Base-by-base conservation (phyloP, 2,113 vertebrate genomes). In the Steatornis caripensis region DNA sequence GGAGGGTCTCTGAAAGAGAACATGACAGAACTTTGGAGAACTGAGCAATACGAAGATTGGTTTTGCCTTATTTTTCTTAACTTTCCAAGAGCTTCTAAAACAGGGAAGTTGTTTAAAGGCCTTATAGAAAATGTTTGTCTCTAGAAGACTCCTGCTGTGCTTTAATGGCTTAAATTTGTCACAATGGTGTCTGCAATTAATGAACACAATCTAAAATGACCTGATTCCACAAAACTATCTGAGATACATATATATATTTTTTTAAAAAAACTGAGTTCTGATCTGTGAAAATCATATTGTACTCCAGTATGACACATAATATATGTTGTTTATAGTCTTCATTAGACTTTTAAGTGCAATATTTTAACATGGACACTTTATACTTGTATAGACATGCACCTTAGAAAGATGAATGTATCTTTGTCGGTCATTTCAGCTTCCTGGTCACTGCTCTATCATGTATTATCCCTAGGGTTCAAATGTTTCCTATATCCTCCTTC, bases 91-190 rank as follows among this genome's bases (percentile, higher is more conserved):
- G 51, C 64, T 90, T 96, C 74, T 91, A 78, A 96, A 93, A 87
- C 89, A 75, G 76, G 84, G 68, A 97, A 96, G 51, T 95, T 95
- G n/a, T 93, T 80, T 61, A 89, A 94, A 97, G 90, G 36, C 81
- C 89, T 85, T 94, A 60, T 48, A 95, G 84, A 96, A 96, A 97
- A 96, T 87, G 55, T 54, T 71, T 82, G 69, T 76, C 92, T 94
- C 90, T n/a, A 92, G 90, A 97, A 97, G 95, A 90, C 39, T 90
- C 90, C 94, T 97, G 89, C 91, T 97, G 94, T 93, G 92, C 64
- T 96, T 95, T 96, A 98, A 96, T 96, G 79, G 21, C 45, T 97
- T 68, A 78, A 86, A 97, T 96, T 85, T 97, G 96, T 94, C 94
- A 96, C n/a, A 24, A 91, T 87, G 62, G 37, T 88, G 37, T 85